These are phyloP conservation scores for Sitta europaea DNA, from an alignment of 2,113 vertebrate species.

Conservation along the genomic window DNA sequence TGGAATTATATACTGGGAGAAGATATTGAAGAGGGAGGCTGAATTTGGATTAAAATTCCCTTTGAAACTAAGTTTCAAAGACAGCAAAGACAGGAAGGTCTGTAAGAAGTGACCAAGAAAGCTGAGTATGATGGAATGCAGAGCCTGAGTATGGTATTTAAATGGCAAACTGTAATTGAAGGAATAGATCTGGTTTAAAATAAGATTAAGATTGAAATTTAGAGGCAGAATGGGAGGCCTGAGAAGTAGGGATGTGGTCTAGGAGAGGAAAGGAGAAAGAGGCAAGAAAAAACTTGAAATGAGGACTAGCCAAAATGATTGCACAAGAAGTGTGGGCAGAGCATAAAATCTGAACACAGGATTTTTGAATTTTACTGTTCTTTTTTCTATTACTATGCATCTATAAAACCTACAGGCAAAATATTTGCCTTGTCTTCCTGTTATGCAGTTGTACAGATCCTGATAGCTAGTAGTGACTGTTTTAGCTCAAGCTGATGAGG, in stretches of 20 bases:
- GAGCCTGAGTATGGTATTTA: neutral
- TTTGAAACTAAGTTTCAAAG: neutral
- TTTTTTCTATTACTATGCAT: neutral
- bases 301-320: neutral
- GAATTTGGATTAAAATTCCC: neutral
- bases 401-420: neutral
- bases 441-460: neutral
- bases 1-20: neutral
- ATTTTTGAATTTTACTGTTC: neutral
- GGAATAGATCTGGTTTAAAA: neutral
- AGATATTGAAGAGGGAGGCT: neutral
- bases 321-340: neutral
- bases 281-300: neutral
- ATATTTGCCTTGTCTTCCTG: neutral
- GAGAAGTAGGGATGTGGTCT: neutral
- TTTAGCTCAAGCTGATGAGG: neutral
- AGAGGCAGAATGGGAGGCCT: neutral
- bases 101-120: neutral
- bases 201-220: neutral
- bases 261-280: neutral
- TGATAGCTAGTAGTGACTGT: neutral
- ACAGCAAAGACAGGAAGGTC: neutral
- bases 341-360: neutral
- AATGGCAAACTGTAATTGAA: neutral
- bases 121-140: neutral